Base-by-base conservation (phyloP, 1,140 invertebrate genomes). In the Panagrolaimus sp. region DNA sequence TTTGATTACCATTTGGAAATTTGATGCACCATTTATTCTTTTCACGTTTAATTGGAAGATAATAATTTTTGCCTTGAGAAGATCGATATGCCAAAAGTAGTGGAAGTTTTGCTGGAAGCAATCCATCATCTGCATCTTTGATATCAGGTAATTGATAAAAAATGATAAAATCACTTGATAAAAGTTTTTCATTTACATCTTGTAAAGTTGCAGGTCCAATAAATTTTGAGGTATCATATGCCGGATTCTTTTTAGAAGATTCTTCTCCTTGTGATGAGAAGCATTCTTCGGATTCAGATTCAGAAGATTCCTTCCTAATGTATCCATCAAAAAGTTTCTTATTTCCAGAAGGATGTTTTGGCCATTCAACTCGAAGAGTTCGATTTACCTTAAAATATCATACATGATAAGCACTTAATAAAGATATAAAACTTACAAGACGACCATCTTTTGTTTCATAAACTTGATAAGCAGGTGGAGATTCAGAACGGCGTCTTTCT, bases 381-480 rank as follows among this genome's bases (percentile, higher is more conserved):
- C 28, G 21, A 28, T 58, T 58, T 10, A 58, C 52, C 52, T 58
- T 12, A 21, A 58, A n/a, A 12, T 21, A 21, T 52, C 15, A 21
- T 17, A 52, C 2, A 7, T 15, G 48, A 52, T 2, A 24, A 3
- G 58, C 17, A 1, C 6, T 26, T 28, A 28, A 24, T 6, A 3
- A 17, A 15, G 15, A 7, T 21, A 45, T 12, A 4, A 17, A n/a
- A 43, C 32, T 69, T 48, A 52, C 73, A 7, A 73, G 73, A 17
- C 74, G 52, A 12, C 52, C 52, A 58, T 58, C 52, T 58, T 58
- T 58, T 12, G 52, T 58, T 14, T 58, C 52, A 58, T n/a, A 58
- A 58, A 58, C 52, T 26, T 28, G 52, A 17, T 58, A 58, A 21
- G 52, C 17, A 1, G 52, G 52, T 21, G 52, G 52, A 12, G 52